Evolutionary conservation across 2,888 invertebrate genomes (phyloP), one percentile per base, ranked within the genome.

Genomic region (Sesia bembeciformis): DNA sequence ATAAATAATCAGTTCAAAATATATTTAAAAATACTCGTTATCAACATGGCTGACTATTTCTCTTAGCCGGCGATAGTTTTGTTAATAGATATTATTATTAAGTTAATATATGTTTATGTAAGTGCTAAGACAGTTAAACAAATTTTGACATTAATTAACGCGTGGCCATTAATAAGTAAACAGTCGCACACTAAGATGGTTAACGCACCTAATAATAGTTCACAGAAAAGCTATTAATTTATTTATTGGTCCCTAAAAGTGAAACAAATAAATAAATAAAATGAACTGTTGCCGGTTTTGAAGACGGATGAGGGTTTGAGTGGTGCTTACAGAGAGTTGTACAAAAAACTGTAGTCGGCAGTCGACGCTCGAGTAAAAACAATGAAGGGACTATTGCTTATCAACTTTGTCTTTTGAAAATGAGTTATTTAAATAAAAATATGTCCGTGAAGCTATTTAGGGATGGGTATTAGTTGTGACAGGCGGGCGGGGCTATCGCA

Each of bases 261-360:
- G 63, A 62, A 65, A 68, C 70, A 66, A 70, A 74, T 63, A 54
- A 58, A 60, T 56, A 62, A 23, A 23, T 23, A 23, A 23, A 23
- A 23, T 56, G 43, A 39, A 40, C 51, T 8, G 51, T 8, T 52
- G 40, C 39, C 58, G 59, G 56, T 60, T 54, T 61, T 62, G 79
- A 71, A 64, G 81, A 83, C 63, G 72, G 82, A 84, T 70, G 78
- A 76, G 68, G 83, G 81, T 81, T 67, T 66, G 69, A 74, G 76
- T 68, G 73, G 23, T 56, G 60, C 54, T 49, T n/a, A n/a, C 7
- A 7, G 23, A 23, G 23, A 23, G 23, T 23, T 23, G 23, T 23
- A 38, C 39, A 39, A 50, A 50, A 50, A 50, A 50, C 5, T 38
- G 49, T 6, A 23, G 49, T 39, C 23, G 50, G 50, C 38, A 7